These are phyloP conservation scores for Scarus forsteni DNA, from an alignment of 2,797 vertebrate species.

Conservation along the genomic window DNA sequence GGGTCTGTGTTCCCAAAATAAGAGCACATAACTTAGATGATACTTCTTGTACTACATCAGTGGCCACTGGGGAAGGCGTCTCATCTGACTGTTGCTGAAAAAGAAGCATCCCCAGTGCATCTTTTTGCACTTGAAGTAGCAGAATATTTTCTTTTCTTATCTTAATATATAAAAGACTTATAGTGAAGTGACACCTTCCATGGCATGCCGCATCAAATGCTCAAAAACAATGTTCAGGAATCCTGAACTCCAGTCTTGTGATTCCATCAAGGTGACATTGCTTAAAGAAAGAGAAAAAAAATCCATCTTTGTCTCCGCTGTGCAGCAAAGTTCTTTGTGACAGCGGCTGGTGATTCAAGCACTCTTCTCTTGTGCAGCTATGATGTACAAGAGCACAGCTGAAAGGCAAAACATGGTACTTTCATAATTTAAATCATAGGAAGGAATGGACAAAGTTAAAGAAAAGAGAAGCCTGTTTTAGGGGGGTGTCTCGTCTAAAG, in stretches of 20 bases:
- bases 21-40: slow-evolving; percentile 59
- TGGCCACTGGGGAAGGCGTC: slow-evolving; percentile 52
- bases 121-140: slow-evolving; percentile 42
- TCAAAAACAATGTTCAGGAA: slow-evolving; percentile 41
- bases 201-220: slow-evolving; percentile 53
- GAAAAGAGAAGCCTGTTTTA: slow-evolving; percentile 38
- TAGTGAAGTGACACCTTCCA: slow-evolving; percentile 57
- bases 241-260: slow-evolving; percentile 49
- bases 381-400: slow-evolving; percentile 57
- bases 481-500: slow-evolving; percentile 36
- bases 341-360: slow-evolving; percentile 59
- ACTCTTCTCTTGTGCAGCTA: slow-evolving; percentile 45
- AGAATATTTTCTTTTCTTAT: slow-evolving; percentile 26
- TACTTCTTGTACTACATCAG: slow-evolving; percentile 67
- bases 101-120: slow-evolving; percentile 27
- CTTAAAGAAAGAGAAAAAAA: not conserved
- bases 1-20: slow-evolving; percentile 59
- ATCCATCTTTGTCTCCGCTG: slow-evolving; percentile 44
- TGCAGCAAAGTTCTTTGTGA: slow-evolving; percentile 57
- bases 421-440: slow-evolving; percentile 77
- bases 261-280: slow-evolving; percentile 75
- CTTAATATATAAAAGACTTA: slow-evolving; percentile 23
- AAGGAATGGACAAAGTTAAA: slow-evolving; percentile 47
- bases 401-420: slow-evolving; percentile 64
- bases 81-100: slow-evolving; percentile 54